Base-by-base conservation (phyloP, 2,113 vertebrate species). In the Eleginops maclovinus region DNA sequence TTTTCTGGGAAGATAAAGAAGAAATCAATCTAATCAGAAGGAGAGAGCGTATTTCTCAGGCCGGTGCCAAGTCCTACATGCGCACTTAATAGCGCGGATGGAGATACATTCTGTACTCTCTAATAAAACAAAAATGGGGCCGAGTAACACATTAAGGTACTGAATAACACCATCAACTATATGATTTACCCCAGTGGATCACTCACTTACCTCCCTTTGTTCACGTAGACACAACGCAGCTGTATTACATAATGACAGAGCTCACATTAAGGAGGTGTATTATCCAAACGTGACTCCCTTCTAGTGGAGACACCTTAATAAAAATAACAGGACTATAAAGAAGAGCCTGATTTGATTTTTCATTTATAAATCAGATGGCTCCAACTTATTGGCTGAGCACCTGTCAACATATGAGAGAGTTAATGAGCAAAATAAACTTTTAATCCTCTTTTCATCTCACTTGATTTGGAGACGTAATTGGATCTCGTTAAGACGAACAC, bases 21-120 rank as follows among this genome's bases (percentile, higher is more conserved):
- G 59, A 9, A 58, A 85, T 85, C 75, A 11, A n/a, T 82, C 67
- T 56, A 14, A 72, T 69, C 61, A 15, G 72, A 49, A 50, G 6
- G 40, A 49, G 62, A 6, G 79, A 44, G 31, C 47, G 28, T 9
- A 6, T 44, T 36, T 21, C 51, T 41, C 61, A 17, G 72, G 49
- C 56, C 21, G 26, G 56, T 44, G 67, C 56, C 72, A 47, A 75
- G 55, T 61, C 22, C n/a, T 43, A 36, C 31, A 36, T 36, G 28
- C 49, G 60, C 72, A 46, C 36, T 41, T 43, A 40, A 6, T 0
- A 9, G 44, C 50, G 56, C 54, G 59, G 36, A 80, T 43, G 31
- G 28, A 66, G n/a, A 22, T 2, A 46, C 14, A 17, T 13, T 26
- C 14, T 13, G 46, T 21, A 41, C 19, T n/a, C 1, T 36, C 11